Evolutionary conservation across 2,888 invertebrate species (phyloP).

Genomic region (Napeogenes inachia): DNA sequence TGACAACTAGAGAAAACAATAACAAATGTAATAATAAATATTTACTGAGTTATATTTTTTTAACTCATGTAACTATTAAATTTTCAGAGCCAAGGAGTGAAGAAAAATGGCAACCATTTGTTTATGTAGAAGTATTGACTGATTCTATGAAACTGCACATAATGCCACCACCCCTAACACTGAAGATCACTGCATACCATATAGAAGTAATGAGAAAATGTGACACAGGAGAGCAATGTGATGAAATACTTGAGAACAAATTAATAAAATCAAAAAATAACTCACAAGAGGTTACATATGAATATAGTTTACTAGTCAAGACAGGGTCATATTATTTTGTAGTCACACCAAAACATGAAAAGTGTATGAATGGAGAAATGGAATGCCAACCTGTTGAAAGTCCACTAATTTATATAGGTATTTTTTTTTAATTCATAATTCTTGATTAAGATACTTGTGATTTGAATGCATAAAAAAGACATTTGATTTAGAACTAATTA

Average conservation of each 20-base stretch:
- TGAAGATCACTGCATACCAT: constrained; percentile 50
- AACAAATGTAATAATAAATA: not conserved
- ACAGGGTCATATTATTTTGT: constrained; percentile 59
- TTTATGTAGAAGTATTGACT: constrained; percentile 63
- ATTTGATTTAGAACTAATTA: too few relatives aligned
- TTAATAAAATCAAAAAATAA: constrained; percentile 41
- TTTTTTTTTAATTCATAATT: constrained; percentile 36
- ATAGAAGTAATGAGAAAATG: constrained; percentile 51
- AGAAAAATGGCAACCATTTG: constrained; percentile 64
- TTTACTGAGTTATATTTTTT: not conserved
- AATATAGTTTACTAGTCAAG: constrained; percentile 50
- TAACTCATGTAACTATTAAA: not conserved
- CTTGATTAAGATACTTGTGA: too few relatives aligned
- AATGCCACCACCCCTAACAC: constrained; percentile 53
- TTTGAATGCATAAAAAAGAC: too few relatives aligned
- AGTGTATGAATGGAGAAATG: constrained; percentile 37
- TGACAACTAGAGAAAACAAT: too few relatives aligned
- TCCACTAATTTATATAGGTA: constrained; percentile 60
- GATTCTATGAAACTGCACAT: constrained; percentile 56
- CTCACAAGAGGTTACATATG: constrained; percentile 53
- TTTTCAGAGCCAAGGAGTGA: constrained; percentile 51
- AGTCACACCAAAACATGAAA: constrained; percentile 54
- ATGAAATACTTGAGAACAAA: constrained; percentile 36
- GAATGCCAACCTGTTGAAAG: constrained; percentile 55
- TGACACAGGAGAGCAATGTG: constrained; percentile 38